Evolutionary conservation across 2,113 vertebrate species (phyloP), one percentile per base, ranked within the genome.

Genomic region (Varanus salvator): DNA sequence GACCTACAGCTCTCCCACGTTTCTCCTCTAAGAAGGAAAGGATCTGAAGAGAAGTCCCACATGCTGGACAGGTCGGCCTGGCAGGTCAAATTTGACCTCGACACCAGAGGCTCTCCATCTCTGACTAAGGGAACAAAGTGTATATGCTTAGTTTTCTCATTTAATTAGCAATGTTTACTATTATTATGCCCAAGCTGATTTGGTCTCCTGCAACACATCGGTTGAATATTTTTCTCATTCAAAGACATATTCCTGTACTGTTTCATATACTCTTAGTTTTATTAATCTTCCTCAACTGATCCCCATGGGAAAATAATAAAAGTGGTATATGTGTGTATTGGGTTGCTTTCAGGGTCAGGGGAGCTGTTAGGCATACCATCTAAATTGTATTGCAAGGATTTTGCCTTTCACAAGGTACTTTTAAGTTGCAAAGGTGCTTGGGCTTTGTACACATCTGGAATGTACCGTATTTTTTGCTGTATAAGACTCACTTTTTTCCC

Each of bases 241-340:
- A 75, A 75, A n/a, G 15, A 12, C 72, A 75, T 34, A 15, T n/a
- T 9, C 52, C 54, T 80, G 0, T 76, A 54, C 19, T 60, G 17
- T 64, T 64, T 66, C 86, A 14, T 72, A 29, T 3, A 48, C 87
- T 38, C 9, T 6, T 85, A 71, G 14, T 52, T 6, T 83, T 15
- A 34, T 88, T 6, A 25, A 85, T 80, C 64, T 85, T 83, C 57
- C 81, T 60, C 38, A 68, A 64, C 52, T 75, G 74, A 29, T 89
- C 17, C 78, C 84, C 8, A 60, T 52, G 72, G 87, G 78, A 88
- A 71, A 44, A 72, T 11, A 38, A 38, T 76, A 44, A 21, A 38
- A 4, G 29, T 71, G 34, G 34, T 38, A 38, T 76, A 38, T 76
- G 72, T 17, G n/a, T 34, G 72, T 34, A 8, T 74, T 38, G 12